These are phyloP conservation scores for Spicauda simplicius DNA, from an alignment of 2,888 invertebrate species.

Conservation along the genomic window DNA sequence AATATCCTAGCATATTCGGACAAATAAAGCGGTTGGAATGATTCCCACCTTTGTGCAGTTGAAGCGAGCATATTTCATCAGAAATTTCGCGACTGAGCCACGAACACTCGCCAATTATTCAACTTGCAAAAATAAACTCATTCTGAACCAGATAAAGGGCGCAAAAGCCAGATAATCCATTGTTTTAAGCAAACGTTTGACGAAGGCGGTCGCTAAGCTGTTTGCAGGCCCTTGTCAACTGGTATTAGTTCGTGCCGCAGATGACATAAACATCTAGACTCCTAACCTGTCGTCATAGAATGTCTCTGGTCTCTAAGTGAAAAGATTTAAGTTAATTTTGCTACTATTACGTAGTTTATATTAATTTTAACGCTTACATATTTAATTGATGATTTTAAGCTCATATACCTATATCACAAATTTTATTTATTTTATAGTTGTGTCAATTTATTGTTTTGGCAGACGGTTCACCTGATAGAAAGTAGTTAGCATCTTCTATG, in stretches of 20 bases:
- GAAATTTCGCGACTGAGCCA: slow-evolving; percentile 15
- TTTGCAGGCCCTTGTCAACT: slow-evolving; percentile 28
- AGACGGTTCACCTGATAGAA: too few relatives aligned
- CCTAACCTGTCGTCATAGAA: background rate
- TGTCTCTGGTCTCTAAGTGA: too few relatives aligned
- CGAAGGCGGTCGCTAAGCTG: slow-evolving; percentile 29
- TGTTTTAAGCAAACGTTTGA: slow-evolving; percentile 29
- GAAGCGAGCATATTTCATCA: slow-evolving; percentile 13
- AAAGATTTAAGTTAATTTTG: too few relatives aligned
- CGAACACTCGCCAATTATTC: slow-evolving; percentile 15
- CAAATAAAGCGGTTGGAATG: slow-evolving; percentile 24
- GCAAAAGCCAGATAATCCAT: slow-evolving; percentile 30
- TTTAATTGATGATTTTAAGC: too few relatives aligned
- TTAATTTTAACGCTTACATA: too few relatives aligned
- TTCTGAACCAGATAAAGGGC: slow-evolving; percentile 27
- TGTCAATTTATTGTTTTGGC: too few relatives aligned
- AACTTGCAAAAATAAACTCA: slow-evolving; percentile 16
- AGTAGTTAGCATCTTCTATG: too few relatives aligned
- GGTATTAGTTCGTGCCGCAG: slow-evolving; percentile 14
- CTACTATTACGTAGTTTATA: too few relatives aligned
- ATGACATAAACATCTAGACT: background rate
- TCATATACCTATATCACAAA: too few relatives aligned
- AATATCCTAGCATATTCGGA: slow-evolving; percentile 13
- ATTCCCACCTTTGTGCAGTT: slow-evolving; percentile 12
- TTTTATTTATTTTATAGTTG: too few relatives aligned